A percentile compares a stretch with the other conserved stretches of the same genome.
Conservation (phyloP, 1,140 invertebrate species). For the Trichomalopsis sarcophagae region DNA sequence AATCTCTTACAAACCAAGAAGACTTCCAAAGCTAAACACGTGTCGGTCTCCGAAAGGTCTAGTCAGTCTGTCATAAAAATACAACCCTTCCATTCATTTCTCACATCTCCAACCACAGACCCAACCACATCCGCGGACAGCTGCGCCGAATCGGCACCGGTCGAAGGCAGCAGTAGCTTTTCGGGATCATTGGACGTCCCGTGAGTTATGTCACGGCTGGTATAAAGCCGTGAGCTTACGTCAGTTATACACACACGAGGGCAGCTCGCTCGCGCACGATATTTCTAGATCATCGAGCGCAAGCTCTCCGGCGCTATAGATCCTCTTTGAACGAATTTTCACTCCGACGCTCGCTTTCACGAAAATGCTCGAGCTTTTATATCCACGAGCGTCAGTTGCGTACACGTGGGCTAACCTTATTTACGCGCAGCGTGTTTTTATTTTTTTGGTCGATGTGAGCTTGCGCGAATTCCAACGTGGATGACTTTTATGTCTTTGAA, state of each 20-base stretch:
- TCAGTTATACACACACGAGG: slow-evolving; percentile 57
- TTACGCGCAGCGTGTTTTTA: not conserved
- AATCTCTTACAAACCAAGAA: not conserved
- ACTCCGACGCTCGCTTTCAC: not conserved
- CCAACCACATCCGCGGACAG: not conserved
- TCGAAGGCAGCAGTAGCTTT: not conserved
- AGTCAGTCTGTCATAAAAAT: not conserved
- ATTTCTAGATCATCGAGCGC: slow-evolving; percentile 64
- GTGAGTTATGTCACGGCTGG: slow-evolving; percentile 49
- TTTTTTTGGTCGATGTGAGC: not conserved
- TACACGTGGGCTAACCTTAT: slow-evolving; percentile 2
- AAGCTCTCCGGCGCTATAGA: slow-evolving; percentile 44
- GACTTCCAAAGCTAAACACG: no score
- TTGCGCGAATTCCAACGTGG: not conserved
- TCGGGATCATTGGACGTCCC: slow-evolving; percentile 17
- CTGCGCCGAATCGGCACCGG: not conserved
- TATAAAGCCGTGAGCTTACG: slow-evolving; percentile 53
- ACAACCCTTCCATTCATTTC: not conserved
- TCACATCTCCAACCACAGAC: not conserved
- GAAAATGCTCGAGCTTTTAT: not conserved
- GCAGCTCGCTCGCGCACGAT: slow-evolving; percentile 56
- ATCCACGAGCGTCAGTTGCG: not conserved
- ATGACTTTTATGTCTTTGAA: not conserved
- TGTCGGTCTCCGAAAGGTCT: not conserved
- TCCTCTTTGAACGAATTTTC: slow-evolving; percentile 32